These are phyloP conservation scores for Herpetotheres cachinnans DNA, from an alignment of 2,113 vertebrate species.

Conservation along the genomic window DNA sequence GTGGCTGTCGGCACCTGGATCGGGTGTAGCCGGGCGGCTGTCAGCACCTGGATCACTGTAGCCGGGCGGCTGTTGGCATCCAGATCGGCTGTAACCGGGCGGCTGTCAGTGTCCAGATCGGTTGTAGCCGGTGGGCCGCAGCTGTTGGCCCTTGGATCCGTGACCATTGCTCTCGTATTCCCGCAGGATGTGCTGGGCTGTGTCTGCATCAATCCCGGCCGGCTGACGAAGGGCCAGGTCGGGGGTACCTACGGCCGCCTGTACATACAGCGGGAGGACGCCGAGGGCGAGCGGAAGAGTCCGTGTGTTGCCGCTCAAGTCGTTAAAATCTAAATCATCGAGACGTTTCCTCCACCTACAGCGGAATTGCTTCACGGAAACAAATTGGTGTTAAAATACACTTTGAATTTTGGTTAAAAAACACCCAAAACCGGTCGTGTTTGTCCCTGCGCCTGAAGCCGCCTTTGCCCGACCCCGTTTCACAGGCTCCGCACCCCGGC, in stretches of 20 bases:
- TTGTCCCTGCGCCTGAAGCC: not conserved
- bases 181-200: conserved; percentile 86
- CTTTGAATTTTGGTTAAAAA: not conserved
- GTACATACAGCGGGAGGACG: conserved; percentile 50
- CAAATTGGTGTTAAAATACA: accelerated
- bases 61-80: too few species aligned
- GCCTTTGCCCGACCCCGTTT: not conserved
- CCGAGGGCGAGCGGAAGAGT: conserved; percentile 23
- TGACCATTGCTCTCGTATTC: not conserved
- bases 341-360: not conserved
- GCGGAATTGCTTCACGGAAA: not conserved
- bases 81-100: not conserved
- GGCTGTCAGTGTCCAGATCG: too few species aligned
- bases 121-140: too few species aligned
- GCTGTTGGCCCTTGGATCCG: too few species aligned
- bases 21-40: not conserved
- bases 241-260: conserved; percentile 89
- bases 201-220: conserved; percentile 89
- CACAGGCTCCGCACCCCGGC: too few species aligned
- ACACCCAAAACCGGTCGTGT: not conserved
- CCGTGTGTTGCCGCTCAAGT: conserved; percentile 84
- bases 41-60: not conserved
- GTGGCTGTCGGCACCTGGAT: not conserved
- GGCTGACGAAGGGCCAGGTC: conserved; percentile 91
- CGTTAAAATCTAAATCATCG: conserved; percentile 79